These are phyloP conservation scores for Heliconius himera DNA, from an alignment of 1,140 invertebrate genomes.

Conservation along the genomic window DNA sequence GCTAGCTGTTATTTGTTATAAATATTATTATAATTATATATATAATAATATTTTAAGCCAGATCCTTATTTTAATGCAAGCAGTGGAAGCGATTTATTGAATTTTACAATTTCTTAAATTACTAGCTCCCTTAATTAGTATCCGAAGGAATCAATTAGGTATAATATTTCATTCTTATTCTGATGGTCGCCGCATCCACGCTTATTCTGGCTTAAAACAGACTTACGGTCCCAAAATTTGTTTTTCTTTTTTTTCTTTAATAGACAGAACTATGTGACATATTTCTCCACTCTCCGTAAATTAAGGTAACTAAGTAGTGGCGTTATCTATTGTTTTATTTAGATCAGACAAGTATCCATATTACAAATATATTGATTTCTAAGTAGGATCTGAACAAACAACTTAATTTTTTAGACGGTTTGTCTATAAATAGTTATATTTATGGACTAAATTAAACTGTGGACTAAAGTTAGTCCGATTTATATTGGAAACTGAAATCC, in stretches of 20 bases:
- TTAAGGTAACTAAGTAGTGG: too few species aligned
- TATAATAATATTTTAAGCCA: slow-evolving; percentile 33
- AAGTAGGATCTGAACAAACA: too few species aligned
- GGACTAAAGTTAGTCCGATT: background rate
- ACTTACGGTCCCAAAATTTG: background rate
- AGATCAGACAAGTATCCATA: too few species aligned
- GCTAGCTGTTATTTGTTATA: background rate
- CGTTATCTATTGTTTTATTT: background rate
- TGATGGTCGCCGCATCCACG: slow-evolving; percentile 39
- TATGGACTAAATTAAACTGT: too few species aligned
- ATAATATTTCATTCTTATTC: background rate
- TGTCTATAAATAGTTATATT: too few species aligned
- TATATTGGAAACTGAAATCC: background rate
- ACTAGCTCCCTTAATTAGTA: slow-evolving; percentile 40
- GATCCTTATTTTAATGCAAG: slow-evolving; percentile 39
- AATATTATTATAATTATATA: background rate
- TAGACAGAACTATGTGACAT: too few species aligned
- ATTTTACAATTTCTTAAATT: slow-evolving; percentile 38
- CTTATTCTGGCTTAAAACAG: slow-evolving; percentile 31
- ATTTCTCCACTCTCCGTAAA: too few species aligned
- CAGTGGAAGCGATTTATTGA: slow-evolving; percentile 35
- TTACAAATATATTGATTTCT: too few species aligned
- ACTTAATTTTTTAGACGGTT: too few species aligned
- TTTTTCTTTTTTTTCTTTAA: too few species aligned
- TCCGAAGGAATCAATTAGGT: slow-evolving; percentile 45